Percentiles rank a stretch among this genome's conserved stretches.
These are phyloP conservation scores for Coptodon bakossiorum DNA, from an alignment of 2,113 vertebrate species.

Conservation along the genomic window DNA sequence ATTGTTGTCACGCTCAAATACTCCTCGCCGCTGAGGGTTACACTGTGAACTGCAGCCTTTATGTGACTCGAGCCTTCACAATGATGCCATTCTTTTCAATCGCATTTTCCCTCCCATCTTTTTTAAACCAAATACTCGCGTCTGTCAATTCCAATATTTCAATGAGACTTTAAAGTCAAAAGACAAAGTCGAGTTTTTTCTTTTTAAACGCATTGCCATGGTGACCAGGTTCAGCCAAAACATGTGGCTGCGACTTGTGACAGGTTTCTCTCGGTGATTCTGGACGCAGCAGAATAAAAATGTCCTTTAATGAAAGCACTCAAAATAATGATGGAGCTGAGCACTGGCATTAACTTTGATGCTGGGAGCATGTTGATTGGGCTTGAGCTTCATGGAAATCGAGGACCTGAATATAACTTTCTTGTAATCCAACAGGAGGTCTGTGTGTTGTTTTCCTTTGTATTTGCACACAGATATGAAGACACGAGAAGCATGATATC, in stretches of 20 bases:
- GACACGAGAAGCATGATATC: conserved; percentile 3
- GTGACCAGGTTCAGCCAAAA: conserved; percentile 50
- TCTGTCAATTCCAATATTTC: conserved; percentile 2
- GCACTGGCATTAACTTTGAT: conserved; percentile 19
- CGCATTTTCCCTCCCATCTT: neutral
- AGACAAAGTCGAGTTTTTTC: neutral
- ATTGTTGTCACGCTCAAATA: neutral
- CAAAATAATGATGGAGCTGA: conserved; percentile 38
- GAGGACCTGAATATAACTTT: neutral
- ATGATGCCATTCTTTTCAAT: neutral
- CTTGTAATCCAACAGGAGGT: neutral
- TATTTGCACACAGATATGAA: neutral
- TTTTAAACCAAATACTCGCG: neutral
- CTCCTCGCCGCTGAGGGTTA: neutral
- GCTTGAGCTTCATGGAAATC: neutral
- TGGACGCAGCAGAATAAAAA: conserved; percentile 25
- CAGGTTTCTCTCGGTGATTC: conserved; percentile 6
- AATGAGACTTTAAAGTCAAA: conserved; percentile 20
- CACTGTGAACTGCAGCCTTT: neutral
- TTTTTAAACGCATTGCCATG: conserved; percentile 9
- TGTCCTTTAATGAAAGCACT: conserved; percentile 50
- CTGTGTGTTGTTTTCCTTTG: neutral
- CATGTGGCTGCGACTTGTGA: neutral
- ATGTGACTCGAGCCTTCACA: neutral
- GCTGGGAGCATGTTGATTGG: conserved; percentile 20